Base-by-base conservation (phyloP, 2,888 invertebrate species). In the Trachelus tabidus region DNA sequence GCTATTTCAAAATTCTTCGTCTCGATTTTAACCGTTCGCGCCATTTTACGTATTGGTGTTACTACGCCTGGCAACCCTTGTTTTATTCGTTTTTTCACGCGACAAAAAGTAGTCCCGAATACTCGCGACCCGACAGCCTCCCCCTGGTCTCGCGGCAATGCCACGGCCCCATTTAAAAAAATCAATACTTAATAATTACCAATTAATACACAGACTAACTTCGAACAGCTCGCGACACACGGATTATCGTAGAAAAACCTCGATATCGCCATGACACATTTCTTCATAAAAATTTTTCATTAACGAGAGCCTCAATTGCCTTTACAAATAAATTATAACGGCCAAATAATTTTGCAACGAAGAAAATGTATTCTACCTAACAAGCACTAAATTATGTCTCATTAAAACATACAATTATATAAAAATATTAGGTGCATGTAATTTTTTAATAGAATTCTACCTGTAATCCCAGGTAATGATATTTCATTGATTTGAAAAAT, bases 141-240 rank as follows among this genome's bases (percentile, higher is more conserved):
- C 80, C 81, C 79, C 76, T 69, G 75, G 69, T 73, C 78, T 73
- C 78, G 73, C 76, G 71, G 69, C 75, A 74, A 78, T 76, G 81
- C 81, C 79, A 78, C 83, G 85, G 82, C 85, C 86, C 86, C 86
- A 85, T 88, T 89, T 86, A 87, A 88, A 90, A 90, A 91, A 91
- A 91, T 91, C 91, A 91, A 91, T 91, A 91, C 90, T 88, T 88
- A 89, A 91, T 90, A 90, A 91, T 91, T 90, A 90, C 87, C 88
- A 90, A 90, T 91, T 90, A 90, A 90, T 71, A 78, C 73, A 78
- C 75, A 71, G 40, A 56, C 56, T 56, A 56, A 56, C 56, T 23
- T 56, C 23, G 56, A 56, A 56, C 56, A 71, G 71, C 71, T 31
- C 71, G 71, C 71, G 31, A 71, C 33, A 33, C 31, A 71, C 31